Percentiles rank a stretch among this genome's conserved stretches.
Evolutionary conservation across 2,888 invertebrate genomes (phyloP).

Genomic region (Blomia tropicalis): DNA sequence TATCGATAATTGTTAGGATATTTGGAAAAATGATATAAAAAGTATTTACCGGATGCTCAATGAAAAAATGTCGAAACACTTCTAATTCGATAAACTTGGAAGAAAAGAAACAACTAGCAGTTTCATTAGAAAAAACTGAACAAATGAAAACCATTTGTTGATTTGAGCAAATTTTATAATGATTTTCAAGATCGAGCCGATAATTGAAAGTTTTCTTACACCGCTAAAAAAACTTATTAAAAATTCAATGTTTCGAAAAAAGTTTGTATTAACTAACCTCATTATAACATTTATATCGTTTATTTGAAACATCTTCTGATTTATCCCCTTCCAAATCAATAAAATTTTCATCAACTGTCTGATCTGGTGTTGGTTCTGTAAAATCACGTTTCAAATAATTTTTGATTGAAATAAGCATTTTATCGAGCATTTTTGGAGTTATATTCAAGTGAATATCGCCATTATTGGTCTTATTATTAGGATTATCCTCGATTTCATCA

Average conservation of each 20-base stretch:
- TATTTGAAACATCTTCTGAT: neutral
- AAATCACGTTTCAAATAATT: no score
- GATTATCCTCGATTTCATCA: neutral
- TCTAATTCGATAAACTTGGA: neutral
- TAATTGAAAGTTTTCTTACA: neutral
- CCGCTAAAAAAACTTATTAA: neutral
- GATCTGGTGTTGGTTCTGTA: no score
- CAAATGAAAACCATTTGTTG: neutral
- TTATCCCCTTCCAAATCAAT: neutral
- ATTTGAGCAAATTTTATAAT: neutral
- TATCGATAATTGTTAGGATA: no score
- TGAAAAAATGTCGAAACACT: neutral
- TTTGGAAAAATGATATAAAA: no score
- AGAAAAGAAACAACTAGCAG: neutral
- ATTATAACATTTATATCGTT: conserved; percentile 3
- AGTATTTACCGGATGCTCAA: neutral
- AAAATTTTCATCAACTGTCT: no score
- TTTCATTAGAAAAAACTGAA: no score
- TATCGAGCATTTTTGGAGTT: no score
- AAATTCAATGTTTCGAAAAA: neutral
- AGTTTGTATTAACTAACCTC: neutral
- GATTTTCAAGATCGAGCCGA: conserved; percentile 13
- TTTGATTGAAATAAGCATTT: no score
- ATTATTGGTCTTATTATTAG: neutral
- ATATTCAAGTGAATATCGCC: neutral